Evolutionary conservation across 1,140 invertebrate species (phyloP).

Genomic region (Drosophila funebris): DNA sequence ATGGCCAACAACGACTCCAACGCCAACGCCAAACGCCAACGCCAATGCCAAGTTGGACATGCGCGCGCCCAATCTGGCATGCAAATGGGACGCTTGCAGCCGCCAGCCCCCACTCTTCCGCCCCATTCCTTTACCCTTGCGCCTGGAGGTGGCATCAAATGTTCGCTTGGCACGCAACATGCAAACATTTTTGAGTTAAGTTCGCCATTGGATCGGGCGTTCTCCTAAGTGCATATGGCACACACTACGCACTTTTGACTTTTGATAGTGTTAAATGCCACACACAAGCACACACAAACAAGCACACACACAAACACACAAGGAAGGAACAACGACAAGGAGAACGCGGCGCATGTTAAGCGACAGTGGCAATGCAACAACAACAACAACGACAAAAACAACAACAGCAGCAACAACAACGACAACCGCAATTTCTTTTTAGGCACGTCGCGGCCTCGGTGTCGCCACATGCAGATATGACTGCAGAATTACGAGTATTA

Average conservation of each 20-base stretch:
- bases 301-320: slow-evolving; percentile 1
- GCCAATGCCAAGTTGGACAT: slow-evolving; percentile 66
- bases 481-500: slow-evolving; percentile 65
- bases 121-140: neutral
- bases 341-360: slow-evolving; percentile 57
- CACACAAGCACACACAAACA: slow-evolving; percentile 44
- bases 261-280: slow-evolving; percentile 79
- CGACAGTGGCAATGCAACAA: slow-evolving; percentile 32
- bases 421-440: slow-evolving; percentile 76
- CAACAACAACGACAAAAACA: slow-evolving; percentile 14
- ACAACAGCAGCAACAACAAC: slow-evolving; percentile 44
- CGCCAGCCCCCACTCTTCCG: neutral
- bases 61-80: slow-evolving; percentile 79
- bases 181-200: slow-evolving; percentile 80
- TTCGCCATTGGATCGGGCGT: slow-evolving; percentile 31
- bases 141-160: slow-evolving; percentile 56
- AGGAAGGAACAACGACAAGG: neutral
- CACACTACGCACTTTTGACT: slow-evolving; percentile 77
- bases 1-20: slow-evolving; percentile 49
- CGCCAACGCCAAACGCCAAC: slow-evolving; percentile 40
- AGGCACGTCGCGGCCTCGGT: slow-evolving; percentile 68
- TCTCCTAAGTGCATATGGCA: slow-evolving; percentile 45
- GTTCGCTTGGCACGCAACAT: slow-evolving; percentile 79
- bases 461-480: slow-evolving; percentile 61
- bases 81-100: slow-evolving; percentile 58